These are phyloP conservation scores for Ambastaia sidthimunki DNA, from an alignment of 2,797 vertebrate genomes.

Conservation along the genomic window DNA sequence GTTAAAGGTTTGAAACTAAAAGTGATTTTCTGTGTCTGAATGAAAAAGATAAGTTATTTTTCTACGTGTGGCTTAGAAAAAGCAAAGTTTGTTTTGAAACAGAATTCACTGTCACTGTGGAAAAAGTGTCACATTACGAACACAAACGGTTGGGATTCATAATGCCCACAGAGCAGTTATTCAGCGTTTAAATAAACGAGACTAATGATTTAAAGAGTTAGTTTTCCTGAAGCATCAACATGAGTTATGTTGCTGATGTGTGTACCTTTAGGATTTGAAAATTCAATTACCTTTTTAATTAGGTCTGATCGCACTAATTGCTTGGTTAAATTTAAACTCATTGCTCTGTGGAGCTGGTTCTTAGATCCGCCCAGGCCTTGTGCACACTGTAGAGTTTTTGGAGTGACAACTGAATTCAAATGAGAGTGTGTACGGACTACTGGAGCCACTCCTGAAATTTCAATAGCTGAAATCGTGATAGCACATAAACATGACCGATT, in stretches of 20 bases:
- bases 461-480: background rate
- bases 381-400: too few species aligned
- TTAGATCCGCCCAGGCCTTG: background rate
- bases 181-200: background rate
- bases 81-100: conserved; percentile 7
- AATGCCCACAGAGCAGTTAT: background rate
- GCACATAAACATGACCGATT: background rate
- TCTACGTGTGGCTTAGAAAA: background rate
- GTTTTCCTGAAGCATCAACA: background rate
- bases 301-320: too few species aligned
- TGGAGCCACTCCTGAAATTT: background rate
- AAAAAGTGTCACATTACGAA: background rate
- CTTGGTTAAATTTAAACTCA: too few species aligned
- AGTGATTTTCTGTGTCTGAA: conserved; percentile 24
- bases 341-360: too few species aligned
- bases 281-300: background rate
- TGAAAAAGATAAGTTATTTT: conserved; percentile 31
- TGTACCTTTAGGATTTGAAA: background rate
- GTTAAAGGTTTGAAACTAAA: conserved; percentile 38
- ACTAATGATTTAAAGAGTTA: background rate
- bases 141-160: background rate
- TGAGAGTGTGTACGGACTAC: background rate
- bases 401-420: background rate
- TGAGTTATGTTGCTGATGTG: background rate
- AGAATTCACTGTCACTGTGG: background rate